phyloP scores from a whole-genome alignment of 2,888 invertebrate species.

The Conchocele bisecta region DNA sequence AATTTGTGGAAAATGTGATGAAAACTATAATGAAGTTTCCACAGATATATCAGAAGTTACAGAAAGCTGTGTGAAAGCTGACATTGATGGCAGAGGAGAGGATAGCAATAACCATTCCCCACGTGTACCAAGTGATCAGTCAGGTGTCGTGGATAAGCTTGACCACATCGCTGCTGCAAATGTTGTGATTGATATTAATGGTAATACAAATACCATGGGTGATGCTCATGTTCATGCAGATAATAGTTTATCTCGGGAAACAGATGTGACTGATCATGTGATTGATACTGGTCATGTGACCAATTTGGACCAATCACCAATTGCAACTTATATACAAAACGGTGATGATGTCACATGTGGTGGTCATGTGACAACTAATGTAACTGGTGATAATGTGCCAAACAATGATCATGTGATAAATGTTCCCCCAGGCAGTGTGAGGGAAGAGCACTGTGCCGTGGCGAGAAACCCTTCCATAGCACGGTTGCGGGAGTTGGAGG shows the following conservation, averaged over 20 bases:
- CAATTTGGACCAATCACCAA: too few species aligned
- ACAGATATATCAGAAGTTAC: not conserved
- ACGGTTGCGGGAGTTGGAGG: too few species aligned
- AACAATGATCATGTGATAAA: not conserved
- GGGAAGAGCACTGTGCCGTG: too few species aligned
- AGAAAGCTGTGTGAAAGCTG: too few species aligned
- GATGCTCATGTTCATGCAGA: not conserved
- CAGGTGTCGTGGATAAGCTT: slow-evolving; percentile 3
- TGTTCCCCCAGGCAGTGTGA: too few species aligned
- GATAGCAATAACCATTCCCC: too few species aligned
- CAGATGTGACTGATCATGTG: not conserved
- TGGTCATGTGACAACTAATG: not conserved
- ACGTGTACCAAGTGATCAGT: too few species aligned
- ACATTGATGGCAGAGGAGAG: too few species aligned
- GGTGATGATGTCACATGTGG: not conserved
- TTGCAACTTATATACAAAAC: too few species aligned
- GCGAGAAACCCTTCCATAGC: slow-evolving; percentile 15
- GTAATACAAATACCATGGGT: not conserved
- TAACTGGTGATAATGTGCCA: not conserved
- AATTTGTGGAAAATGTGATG: not conserved
- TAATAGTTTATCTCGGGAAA: not conserved
- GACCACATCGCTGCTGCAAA: too few species aligned
- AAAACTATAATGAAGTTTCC: not conserved
- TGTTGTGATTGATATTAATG: not conserved
- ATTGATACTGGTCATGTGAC: too few species aligned